Evolutionary conservation across 2,797 vertebrate genomes (phyloP).

Genomic region (Pterois miles): DNA sequence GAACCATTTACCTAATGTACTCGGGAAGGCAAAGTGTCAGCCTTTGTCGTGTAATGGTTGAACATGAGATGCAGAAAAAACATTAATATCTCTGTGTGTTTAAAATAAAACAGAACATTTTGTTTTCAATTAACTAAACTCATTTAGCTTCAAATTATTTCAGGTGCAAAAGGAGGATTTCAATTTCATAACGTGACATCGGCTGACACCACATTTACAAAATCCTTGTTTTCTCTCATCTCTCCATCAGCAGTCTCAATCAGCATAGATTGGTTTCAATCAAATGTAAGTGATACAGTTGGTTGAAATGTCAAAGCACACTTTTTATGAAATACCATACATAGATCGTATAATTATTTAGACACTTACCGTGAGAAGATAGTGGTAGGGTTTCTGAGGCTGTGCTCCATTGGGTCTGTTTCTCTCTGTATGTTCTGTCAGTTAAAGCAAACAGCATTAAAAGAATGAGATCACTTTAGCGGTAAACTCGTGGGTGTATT

Average conservation of each 20-base stretch:
- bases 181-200: neutral
- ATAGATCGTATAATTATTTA: too few relatives aligned
- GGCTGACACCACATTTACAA: neutral
- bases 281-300: neutral
- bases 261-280: neutral
- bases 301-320: too few relatives aligned
- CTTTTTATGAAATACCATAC: too few relatives aligned
- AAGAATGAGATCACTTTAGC: neutral
- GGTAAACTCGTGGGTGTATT: neutral
- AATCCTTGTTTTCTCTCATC: neutral
- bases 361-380: neutral
- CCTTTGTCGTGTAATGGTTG: neutral
- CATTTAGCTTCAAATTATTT: neutral
- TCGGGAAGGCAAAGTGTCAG: neutral
- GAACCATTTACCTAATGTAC: conserved; percentile 17
- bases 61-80: neutral
- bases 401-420: neutral
- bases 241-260: neutral
- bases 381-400: neutral
- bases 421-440: neutral
- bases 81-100: neutral
- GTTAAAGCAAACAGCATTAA: neutral
- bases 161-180: neutral
- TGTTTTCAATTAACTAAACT: neutral
- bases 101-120: neutral